Evolutionary conservation across 2,797 vertebrate genomes (phyloP).

Genomic region (Molossus alvarezi): DNA sequence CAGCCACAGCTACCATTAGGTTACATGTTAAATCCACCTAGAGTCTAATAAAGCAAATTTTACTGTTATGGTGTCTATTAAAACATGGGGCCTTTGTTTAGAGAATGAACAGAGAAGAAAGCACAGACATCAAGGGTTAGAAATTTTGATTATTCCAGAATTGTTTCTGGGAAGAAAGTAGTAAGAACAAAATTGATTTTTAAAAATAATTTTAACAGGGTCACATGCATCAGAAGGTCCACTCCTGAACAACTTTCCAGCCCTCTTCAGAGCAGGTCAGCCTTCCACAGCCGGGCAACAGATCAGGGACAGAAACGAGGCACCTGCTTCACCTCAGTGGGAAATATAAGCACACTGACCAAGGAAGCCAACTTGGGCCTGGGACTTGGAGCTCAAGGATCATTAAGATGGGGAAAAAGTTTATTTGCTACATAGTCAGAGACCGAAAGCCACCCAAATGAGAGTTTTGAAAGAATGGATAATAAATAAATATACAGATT

Average conservation of each 20-base stretch:
- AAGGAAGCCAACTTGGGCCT: not conserved
- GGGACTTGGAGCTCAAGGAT: not conserved
- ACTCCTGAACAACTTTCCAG: not conserved
- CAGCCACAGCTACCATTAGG: slow-evolving; percentile 66
- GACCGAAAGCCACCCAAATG: slow-evolving; percentile 28
- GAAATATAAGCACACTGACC: not conserved
- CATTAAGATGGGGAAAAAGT: not conserved
- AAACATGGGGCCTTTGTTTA: slow-evolving; percentile 75
- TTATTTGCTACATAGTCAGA: not conserved
- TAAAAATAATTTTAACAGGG: slow-evolving; percentile 40
- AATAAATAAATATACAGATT: not conserved
- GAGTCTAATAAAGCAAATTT: slow-evolving; percentile 82
- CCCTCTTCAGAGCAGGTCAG: not conserved
- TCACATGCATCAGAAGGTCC: not conserved
- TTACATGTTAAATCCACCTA: slow-evolving; percentile 80
- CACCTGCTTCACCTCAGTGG: not conserved
- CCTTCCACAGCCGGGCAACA: not conserved
- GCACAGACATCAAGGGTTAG: slow-evolving; percentile 4
- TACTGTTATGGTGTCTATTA: slow-evolving; percentile 79
- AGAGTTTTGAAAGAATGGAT: slow-evolving; percentile 63
- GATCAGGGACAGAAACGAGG: slow-evolving; percentile 1
- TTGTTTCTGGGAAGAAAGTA: slow-evolving; percentile 72
- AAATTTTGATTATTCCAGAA: slow-evolving; percentile 59
- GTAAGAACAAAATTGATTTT: slow-evolving; percentile 67
- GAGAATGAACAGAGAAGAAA: slow-evolving; percentile 70